Evolutionary conservation across 2,113 vertebrate genomes (phyloP), one percentile per base, ranked within the genome.

Genomic region (Aspiorhynchus laticeps): DNA sequence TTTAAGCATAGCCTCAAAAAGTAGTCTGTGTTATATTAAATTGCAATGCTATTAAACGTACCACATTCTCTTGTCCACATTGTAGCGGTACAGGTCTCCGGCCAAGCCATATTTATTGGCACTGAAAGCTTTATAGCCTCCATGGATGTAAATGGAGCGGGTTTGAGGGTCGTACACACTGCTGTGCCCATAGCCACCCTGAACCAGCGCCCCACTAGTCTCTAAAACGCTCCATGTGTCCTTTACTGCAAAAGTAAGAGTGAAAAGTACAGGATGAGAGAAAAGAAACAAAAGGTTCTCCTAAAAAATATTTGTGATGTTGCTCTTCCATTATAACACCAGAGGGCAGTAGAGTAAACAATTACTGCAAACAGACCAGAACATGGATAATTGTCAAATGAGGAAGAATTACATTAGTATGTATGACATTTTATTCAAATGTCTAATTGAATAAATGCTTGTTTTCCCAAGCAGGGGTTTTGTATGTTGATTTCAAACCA

Each of bases 161-260:
- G 97, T 96, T 9, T 88, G 92, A 0, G 94, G 91, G 89, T 99
- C 97, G 17, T 97, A 99, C 6, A 97, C 97, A 0, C 97, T 99
- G 87, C 98, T 99, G 93, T 99, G 98, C 33, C 98, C 98, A 1
- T 99, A 99, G 0, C 98, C 98, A 1, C 98, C 98, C 86, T 99
- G 98, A 7, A 98, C 97, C 91, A 99, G 93, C 0, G 98, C 98
- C 0, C 98, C 98, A 0, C 92, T 92, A 0, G 97, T 98, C 14
- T 93, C 86, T 38, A 97, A 90, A 79, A 97, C 80, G 86, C 75
- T 95, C 98, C 98, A 99, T 0, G 93, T 95, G 82, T 98, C 97
- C n/a, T 91, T 95, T 2, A 1, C 98, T 99, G 87, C 48, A 87
- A 84, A 83, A n/a, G 1, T 38, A 67, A 85, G 7, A 75, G 19